Base-by-base conservation (phyloP, 1,140 invertebrate species). In the Drosophila prosaltans region DNA sequence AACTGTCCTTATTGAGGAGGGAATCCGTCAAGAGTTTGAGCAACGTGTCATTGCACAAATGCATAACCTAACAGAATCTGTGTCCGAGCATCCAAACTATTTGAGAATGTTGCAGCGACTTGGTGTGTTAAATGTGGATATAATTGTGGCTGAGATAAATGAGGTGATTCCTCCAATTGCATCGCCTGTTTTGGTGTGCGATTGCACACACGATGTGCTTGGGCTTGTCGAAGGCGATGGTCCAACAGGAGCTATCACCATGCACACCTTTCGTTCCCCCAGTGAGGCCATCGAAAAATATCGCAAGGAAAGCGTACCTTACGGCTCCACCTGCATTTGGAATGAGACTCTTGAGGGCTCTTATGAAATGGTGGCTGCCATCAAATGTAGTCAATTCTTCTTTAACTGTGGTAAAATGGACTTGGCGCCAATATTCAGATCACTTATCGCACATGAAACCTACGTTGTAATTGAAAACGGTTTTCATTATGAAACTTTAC, bases 401-500 rank as follows among this genome's bases (percentile, higher is more conserved):
- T 63, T 92, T 1, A 91, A 92, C 54, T 91, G 90, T 59, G 48
- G 24, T 28, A 61, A 84, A 48, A 62, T 91, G 0, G 36, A 39
- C 0, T 45, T 91, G 54, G 2, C 10, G 0, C 74, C 73, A 0
- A 66, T 81, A 30, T 6, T 7, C 1, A n/a, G 9, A 1, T 10
- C 51, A 0, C 7, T 36, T 7, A 0, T 11, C 0, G 9, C n/a
- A 1, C 6, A 39, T 40, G 4, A 21, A 24, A 69, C 62, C 26
- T 73, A 41, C 48, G 72, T 62, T 0, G 24, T 24, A 3, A 28
- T 84, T 0, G 32, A 45, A 0, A 55, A 81, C 0, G 72, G 70
- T 2, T 88, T 78, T n/a, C 91, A 91, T 54, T 92, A 81, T 43
- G 91, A 92, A 48, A 69, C 69, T 3, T 24, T 91, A 6, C n/a